Percentiles rank a stretch among this genome's conserved stretches.
Evolutionary conservation across 2,113 vertebrate species (phyloP).

Genomic region (Carollia perspicillata): DNA sequence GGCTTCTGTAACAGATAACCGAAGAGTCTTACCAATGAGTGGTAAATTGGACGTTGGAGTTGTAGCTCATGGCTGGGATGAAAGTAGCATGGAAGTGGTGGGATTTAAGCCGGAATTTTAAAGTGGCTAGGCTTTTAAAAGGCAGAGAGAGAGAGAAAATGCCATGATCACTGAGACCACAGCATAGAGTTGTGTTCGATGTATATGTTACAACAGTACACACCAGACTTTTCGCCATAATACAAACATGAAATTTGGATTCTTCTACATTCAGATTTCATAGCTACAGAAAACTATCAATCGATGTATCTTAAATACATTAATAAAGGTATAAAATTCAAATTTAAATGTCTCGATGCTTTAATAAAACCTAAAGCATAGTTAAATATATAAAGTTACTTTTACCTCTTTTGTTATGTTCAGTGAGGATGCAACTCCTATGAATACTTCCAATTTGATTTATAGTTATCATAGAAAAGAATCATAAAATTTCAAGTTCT

Average conservation of each 20-base stretch:
- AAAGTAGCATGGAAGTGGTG: background rate
- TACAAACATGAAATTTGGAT: background rate
- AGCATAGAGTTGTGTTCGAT: background rate
- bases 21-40: background rate
- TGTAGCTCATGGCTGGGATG: background rate
- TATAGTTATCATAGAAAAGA: background rate
- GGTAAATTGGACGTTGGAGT: background rate
- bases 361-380: background rate
- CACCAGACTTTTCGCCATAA: background rate
- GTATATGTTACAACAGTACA: background rate
- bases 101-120: background rate
- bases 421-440: background rate
- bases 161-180: background rate
- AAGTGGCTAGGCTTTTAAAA: background rate
- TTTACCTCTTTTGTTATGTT: background rate
- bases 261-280: background rate
- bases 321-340: constrained; percentile 2
- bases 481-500: constrained; percentile 12
- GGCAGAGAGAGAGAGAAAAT: background rate
- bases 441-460: background rate
- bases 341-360: background rate
- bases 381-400: background rate
- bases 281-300: background rate
- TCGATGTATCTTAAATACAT: background rate
- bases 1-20: background rate